Percentiles rank a stretch among this genome's conserved stretches.
These are phyloP conservation scores for Saccopteryx bilineata DNA, from an alignment of 2,113 vertebrate genomes.

Conservation along the genomic window DNA sequence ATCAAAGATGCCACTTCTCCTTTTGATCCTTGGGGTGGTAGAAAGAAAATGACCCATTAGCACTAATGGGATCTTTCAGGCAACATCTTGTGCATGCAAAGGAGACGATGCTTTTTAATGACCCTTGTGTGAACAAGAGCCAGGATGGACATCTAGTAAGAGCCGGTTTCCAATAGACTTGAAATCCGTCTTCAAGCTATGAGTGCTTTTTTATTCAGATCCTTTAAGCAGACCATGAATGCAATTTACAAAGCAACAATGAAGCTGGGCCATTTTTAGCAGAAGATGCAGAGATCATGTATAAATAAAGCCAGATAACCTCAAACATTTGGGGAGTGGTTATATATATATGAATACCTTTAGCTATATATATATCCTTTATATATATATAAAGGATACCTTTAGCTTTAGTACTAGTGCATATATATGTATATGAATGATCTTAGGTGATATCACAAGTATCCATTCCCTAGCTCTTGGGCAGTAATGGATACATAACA, in stretches of 20 bases:
- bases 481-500: neutral
- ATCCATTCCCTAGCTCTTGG: neutral
- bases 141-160: neutral
- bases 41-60: constrained; percentile 73
- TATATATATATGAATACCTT: neutral
- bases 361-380: too few relatives aligned
- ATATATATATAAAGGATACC: neutral
- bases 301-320: neutral
- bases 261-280: neutral
- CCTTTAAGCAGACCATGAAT: neutral
- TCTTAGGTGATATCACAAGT: neutral
- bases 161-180: neutral
- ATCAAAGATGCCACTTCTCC: constrained; percentile 69
- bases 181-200: neutral
- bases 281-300: neutral
- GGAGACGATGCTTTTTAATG: constrained; percentile 17
- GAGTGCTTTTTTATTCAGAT: neutral
- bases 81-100: neutral
- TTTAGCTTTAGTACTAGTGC: neutral
- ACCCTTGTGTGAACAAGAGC: neutral
- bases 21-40: constrained; percentile 59
- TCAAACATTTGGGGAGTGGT: neutral
- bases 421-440: neutral
- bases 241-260: neutral
- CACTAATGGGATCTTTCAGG: constrained; percentile 58